These are phyloP conservation scores for Meriones unguiculatus DNA, from an alignment of 2,113 vertebrate genomes.

Conservation along the genomic window DNA sequence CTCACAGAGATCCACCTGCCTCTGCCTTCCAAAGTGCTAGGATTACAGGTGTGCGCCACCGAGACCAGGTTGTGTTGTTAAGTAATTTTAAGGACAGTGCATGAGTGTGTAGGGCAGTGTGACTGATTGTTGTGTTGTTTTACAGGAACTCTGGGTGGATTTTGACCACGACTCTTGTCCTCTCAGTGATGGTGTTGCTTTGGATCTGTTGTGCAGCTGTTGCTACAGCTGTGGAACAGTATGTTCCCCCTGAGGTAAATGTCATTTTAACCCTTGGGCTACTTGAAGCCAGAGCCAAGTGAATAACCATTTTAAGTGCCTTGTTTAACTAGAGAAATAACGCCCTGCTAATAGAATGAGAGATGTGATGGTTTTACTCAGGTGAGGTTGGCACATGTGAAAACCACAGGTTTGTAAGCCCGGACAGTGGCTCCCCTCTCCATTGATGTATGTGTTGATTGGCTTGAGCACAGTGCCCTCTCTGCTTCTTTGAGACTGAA, in stretches of 20 bases:
- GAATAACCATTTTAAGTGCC: neutral
- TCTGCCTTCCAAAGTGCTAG: too few species aligned
- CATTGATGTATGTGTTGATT: neutral
- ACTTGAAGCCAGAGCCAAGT: neutral
- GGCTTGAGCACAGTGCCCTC: neutral
- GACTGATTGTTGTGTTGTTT: conserved; percentile 47
- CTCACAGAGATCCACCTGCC: too few species aligned
- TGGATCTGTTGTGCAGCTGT: conserved; percentile 99
- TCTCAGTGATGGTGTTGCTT: conserved; percentile 96
- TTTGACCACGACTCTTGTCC: conserved; percentile 93
- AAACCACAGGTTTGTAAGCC: conserved; percentile 19
- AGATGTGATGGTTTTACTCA: neutral
- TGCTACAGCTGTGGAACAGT: conserved; percentile 98
- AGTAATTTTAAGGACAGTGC: conserved; percentile 26
- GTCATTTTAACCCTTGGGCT: neutral
- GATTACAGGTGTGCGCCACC: too few species aligned
- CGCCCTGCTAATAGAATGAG: neutral
- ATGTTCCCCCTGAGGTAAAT: conserved; percentile 95
- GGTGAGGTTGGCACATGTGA: neutral
- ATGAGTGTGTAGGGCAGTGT: neutral
- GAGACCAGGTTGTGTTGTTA: neutral
- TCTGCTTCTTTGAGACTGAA: neutral
- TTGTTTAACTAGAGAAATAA: conserved; percentile 44
- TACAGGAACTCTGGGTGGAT: conserved; percentile 97
- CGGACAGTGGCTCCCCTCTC: neutral